Evolutionary conservation across 2,888 invertebrate genomes (phyloP).

Genomic region (Embidobia sp.): DNA sequence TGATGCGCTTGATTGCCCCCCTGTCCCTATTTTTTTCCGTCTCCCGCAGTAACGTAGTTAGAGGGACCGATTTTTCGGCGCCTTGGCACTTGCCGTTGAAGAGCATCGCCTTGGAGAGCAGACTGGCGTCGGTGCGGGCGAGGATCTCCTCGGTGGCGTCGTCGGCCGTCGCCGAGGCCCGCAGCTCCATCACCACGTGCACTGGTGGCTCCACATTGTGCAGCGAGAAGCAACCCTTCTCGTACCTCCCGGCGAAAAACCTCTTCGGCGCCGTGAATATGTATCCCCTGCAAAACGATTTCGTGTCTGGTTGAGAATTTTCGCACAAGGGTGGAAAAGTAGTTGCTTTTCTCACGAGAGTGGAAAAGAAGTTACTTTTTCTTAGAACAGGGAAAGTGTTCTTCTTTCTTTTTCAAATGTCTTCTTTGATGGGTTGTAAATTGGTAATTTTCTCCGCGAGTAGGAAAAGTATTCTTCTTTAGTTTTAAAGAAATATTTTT

Average conservation of each 20-base stretch:
- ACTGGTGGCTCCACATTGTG: conserved; percentile 78
- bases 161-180: conserved; percentile 67
- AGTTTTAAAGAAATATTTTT: too few species aligned
- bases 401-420: too few species aligned
- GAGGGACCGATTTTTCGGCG: not conserved
- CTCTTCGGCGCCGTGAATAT: conserved; percentile 77
- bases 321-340: too few species aligned
- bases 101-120: conserved; percentile 54
- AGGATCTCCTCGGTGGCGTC: conserved; percentile 71
- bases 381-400: too few species aligned
- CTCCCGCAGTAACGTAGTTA: conserved; percentile 8
- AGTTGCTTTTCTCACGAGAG: too few species aligned
- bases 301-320: too few species aligned
- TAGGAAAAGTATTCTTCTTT: too few species aligned
- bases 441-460: too few species aligned
- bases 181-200: conserved; percentile 73
- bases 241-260: conserved; percentile 76
- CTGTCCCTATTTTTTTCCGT: not conserved
- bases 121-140: conserved; percentile 66
- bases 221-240: conserved; percentile 76
- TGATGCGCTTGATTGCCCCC: not conserved
- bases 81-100: conserved; percentile 70
- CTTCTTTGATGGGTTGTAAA: too few species aligned
- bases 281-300: conserved; percentile 76
- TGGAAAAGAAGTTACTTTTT: too few species aligned